These are phyloP conservation scores for Phrixothrix hirtus DNA, from an alignment of 2,888 invertebrate genomes.

Conservation along the genomic window DNA sequence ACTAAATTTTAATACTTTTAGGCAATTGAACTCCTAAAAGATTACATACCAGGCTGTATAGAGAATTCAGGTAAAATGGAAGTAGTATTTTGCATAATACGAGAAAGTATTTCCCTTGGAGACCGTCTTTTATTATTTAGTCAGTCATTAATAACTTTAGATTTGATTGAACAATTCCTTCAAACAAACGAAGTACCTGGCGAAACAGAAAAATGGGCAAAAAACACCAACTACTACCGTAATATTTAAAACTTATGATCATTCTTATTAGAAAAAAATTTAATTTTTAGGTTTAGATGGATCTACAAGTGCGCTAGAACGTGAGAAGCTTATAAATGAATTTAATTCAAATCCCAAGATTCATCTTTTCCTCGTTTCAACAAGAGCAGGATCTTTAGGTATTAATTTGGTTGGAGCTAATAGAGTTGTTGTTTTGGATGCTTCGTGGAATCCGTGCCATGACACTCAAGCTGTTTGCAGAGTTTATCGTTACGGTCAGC, in stretches of 20 bases:
- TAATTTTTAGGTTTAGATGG: slow-evolving; percentile 81
- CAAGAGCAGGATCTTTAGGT: slow-evolving; percentile 93
- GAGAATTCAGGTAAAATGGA: slow-evolving; percentile 96
- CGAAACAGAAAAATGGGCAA: slow-evolving; percentile 76
- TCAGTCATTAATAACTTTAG: slow-evolving; percentile 92
- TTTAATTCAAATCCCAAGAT: slow-evolving; percentile 89
- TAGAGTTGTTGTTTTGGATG: slow-evolving; percentile 95
- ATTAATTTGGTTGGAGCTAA: slow-evolving; percentile 98
- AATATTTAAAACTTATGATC: slow-evolving; percentile 56
- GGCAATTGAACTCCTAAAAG: slow-evolving; percentile 80
- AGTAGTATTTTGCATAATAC: slow-evolving; percentile 87
- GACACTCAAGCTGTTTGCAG: slow-evolving; percentile 97
- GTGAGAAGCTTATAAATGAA: slow-evolving; percentile 94
- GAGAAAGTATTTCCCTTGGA: slow-evolving; percentile 82
- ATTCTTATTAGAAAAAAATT: slow-evolving; percentile 9
- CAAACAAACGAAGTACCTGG: slow-evolving; percentile 72
- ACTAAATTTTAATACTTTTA: slow-evolving; percentile 46
- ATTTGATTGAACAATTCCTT: slow-evolving; percentile 92
- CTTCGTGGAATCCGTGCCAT: slow-evolving; percentile 99
- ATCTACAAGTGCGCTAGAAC: slow-evolving; percentile 89
- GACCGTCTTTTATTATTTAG: slow-evolving; percentile 95
- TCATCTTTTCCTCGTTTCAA: slow-evolving; percentile 93
- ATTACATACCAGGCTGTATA: slow-evolving; percentile 84
- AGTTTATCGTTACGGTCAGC: slow-evolving; percentile 93
- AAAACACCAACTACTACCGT: slow-evolving; percentile 89